Conservation (phyloP, 1,140 invertebrate genomes). For the Akabosia matsudoensis region DNA sequence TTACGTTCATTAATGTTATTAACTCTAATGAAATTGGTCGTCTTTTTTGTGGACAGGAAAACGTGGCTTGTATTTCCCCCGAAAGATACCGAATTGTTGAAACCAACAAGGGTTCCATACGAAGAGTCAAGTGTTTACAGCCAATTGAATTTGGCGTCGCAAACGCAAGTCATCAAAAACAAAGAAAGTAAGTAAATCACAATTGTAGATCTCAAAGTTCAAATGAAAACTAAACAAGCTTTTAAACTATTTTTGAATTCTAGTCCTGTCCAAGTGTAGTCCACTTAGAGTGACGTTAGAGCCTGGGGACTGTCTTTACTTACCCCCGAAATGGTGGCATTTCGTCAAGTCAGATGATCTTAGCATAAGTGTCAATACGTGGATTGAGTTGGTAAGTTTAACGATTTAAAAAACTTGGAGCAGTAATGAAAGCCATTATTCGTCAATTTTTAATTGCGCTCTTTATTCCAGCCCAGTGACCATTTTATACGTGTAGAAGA, state of each 20-base stretch:
- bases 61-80: conserved; percentile 90
- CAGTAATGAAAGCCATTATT: background rate
- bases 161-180: conserved; percentile 47
- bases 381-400: conserved; percentile 71
- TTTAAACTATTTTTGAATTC: too few species aligned
- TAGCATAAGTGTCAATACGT: conserved; percentile 78
- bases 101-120: conserved; percentile 84
- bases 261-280: conserved; percentile 51
- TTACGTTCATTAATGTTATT: background rate
- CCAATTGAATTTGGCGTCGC: conserved; percentile 71
- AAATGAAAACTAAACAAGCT: conserved; percentile 47
- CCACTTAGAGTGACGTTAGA: conserved; percentile 65
- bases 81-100: conserved; percentile 61
- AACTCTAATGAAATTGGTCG: too few species aligned
- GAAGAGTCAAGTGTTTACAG: conserved; percentile 96
- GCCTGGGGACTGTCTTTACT: conserved; percentile 80
- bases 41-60: too few species aligned
- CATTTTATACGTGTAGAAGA: conserved; percentile 47
- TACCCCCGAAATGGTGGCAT: conserved; percentile 94
- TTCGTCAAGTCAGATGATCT: conserved; percentile 78
- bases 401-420: too few species aligned
- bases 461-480: conserved; percentile 43
- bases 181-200: too few species aligned
- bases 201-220: too few species aligned
- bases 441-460: too few species aligned